Percentiles rank a stretch among this genome's conserved stretches.
Evolutionary conservation across 1,140 invertebrate genomes (phyloP).

Genomic region (Saxidomus purpurata): DNA sequence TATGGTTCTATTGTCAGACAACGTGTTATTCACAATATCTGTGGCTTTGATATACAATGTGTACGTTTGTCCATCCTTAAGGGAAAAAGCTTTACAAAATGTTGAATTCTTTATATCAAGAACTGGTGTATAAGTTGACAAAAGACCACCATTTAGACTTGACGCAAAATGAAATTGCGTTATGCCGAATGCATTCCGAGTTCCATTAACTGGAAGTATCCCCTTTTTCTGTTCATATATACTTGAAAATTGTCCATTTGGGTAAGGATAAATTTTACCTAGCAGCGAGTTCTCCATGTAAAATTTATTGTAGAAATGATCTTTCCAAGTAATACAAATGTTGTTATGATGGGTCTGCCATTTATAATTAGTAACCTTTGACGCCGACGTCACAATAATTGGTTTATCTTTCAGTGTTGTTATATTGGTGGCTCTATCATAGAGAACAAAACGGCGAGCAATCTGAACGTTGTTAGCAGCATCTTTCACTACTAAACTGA

Average conservation of each 20-base stretch:
- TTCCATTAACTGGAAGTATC: slow-evolving; percentile 67
- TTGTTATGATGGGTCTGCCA: slow-evolving; percentile 32
- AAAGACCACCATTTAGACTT: not conserved
- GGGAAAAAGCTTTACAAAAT: slow-evolving; percentile 11
- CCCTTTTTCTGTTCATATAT: slow-evolving; percentile 75
- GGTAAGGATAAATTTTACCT: slow-evolving; percentile 42
- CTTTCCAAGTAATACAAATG: slow-evolving; percentile 30
- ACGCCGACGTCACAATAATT: not conserved
- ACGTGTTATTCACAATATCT: slow-evolving; percentile 67
- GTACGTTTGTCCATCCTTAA: slow-evolving; percentile 72
- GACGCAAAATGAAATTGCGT: slow-evolving; percentile 30
- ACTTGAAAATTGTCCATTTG: slow-evolving; percentile 34
- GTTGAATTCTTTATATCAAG: slow-evolving; percentile 25
- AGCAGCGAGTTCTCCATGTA: no score
- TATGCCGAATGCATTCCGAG: slow-evolving; percentile 73
- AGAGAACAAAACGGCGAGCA: slow-evolving; percentile 27
- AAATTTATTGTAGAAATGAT: not conserved
- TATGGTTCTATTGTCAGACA: slow-evolving; percentile 57
- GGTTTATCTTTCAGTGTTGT: not conserved
- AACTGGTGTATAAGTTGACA: not conserved
- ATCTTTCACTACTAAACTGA: slow-evolving; percentile 32
- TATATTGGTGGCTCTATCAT: slow-evolving; percentile 5
- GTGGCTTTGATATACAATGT: slow-evolving; percentile 51
- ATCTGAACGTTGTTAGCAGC: not conserved
- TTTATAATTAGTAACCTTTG: not conserved